Evolutionary conservation across 2,113 vertebrate species (phyloP), one percentile per base, ranked within the genome.

Genomic region (Nycticorax nycticorax): DNA sequence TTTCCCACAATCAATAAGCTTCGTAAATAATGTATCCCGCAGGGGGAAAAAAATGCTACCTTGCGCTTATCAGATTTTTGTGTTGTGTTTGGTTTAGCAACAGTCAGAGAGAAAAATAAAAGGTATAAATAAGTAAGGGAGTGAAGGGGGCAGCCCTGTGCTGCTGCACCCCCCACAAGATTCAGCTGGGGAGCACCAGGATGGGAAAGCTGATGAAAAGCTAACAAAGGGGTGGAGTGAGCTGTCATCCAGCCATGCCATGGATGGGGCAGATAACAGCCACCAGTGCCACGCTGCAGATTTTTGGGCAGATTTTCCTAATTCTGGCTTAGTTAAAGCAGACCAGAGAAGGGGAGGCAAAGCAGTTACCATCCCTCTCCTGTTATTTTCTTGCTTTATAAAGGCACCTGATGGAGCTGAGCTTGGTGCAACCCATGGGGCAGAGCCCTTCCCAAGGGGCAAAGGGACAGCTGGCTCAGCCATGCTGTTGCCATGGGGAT

Each of bases 1-100:
- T 94, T 97, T 96, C 95, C 92, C 93, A 95, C 85, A 16, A 85
- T 96, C 93, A 47, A 96, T 96, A 90, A 76, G 37, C 85, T 69
- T 47, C 14, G 50, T 94, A 94, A 96, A 97, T 95, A 94, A 95
- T 92, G 93, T 6, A 75, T 88, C 93, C 91, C 18, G 7, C 33
- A 1, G 80, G 47, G 50, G 32, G n/a, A 20, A 13, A 33, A 55
- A 74, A 37, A 14, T 5, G 45, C 64, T 82, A 77, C 89, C 77
- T 95, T 17, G 74, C 0, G 5, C 48, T 93, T 92, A 89, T 85
- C 96, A 93, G 95, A 93, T 92, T 87, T 76, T 76, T 83, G 79
- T 47, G 50, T 85, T 88, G 52, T 76, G 71, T 53, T 91, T 57
- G 79, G 76, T 33, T 88, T 62, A 64, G 85, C 74, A 7, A 19